A percentile compares a stretch with the other conserved stretches of the same genome.
Evolutionary conservation across 2,797 vertebrate genomes (phyloP).

Genomic region (Cyclopterus lumpus): DNA sequence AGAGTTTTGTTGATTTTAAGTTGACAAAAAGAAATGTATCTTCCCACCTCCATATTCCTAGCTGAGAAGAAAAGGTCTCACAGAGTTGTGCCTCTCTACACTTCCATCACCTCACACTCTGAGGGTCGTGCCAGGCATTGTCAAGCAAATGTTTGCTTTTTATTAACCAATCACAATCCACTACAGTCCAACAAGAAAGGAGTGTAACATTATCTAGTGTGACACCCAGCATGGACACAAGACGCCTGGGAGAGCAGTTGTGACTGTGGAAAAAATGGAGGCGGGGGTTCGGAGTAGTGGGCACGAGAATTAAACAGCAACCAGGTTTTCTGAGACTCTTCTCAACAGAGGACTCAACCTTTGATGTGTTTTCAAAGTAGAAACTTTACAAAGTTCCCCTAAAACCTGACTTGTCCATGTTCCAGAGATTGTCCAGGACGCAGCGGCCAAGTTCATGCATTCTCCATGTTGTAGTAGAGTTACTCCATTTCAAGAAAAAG

Average conservation of each 20-base stretch:
- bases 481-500: background rate
- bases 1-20: constrained; percentile 54
- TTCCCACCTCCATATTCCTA: constrained; percentile 62
- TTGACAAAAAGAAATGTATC: constrained; percentile 50
- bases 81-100: constrained; percentile 68
- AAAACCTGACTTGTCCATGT: constrained; percentile 1
- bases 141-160: constrained; percentile 75
- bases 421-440: background rate
- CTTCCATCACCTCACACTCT: constrained; percentile 74
- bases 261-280: constrained; percentile 39
- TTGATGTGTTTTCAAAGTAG: constrained; percentile 16
- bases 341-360: constrained; percentile 15
- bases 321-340: constrained; percentile 28
- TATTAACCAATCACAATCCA: constrained; percentile 61
- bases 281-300: constrained; percentile 31
- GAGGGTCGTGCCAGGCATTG: constrained; percentile 60
- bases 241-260: constrained; percentile 37
- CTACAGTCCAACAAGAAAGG: constrained; percentile 41
- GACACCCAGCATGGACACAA: constrained; percentile 46
- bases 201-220: constrained; percentile 48
- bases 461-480: background rate
- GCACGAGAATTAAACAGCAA: constrained; percentile 31
- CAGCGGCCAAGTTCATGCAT: constrained; percentile 7
- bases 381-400: constrained; percentile 15
- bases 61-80: constrained; percentile 62